phyloP scores from a whole-genome alignment of 2,888 invertebrate species.

The Labia minor region DNA sequence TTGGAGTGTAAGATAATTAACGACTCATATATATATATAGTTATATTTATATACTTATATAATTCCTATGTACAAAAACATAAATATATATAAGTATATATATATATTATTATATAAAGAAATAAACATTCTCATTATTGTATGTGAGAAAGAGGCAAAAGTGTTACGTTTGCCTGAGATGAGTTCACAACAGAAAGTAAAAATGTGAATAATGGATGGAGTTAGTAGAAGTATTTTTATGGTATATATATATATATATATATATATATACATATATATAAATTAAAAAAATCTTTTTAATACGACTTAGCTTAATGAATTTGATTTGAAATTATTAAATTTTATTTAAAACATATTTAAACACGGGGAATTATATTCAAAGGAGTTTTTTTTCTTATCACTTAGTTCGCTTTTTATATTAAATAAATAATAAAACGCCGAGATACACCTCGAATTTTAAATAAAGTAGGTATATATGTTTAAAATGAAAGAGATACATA shows the following conservation, averaged over 20 bases:
- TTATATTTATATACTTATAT: neutral
- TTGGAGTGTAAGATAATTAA: neutral
- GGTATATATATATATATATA: slow-evolving; percentile 14
- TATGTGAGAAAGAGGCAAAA: too few relatives aligned
- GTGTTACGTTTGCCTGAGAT: neutral
- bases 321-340: neutral
- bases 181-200: neutral
- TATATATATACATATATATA: slow-evolving; percentile 14
- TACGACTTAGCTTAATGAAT: neutral
- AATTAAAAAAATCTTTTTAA: neutral
- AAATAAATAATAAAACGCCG: too few relatives aligned
- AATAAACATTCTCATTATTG: too few relatives aligned
- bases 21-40: neutral
- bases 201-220: neutral
- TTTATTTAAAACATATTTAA: neutral
- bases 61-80: too few relatives aligned
- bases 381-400: neutral
- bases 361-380: neutral
- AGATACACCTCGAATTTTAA: too few relatives aligned
- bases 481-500: too few relatives aligned
- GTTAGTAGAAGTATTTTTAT: neutral
- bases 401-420: too few relatives aligned
- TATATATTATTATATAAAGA: too few relatives aligned
- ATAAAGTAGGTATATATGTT: neutral
- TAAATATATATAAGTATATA: too few relatives aligned